Percentiles rank a stretch among this genome's conserved stretches.
Conservation (phyloP, 2,113 vertebrate genomes). For the Chroicocephalus ridibundus region DNA sequence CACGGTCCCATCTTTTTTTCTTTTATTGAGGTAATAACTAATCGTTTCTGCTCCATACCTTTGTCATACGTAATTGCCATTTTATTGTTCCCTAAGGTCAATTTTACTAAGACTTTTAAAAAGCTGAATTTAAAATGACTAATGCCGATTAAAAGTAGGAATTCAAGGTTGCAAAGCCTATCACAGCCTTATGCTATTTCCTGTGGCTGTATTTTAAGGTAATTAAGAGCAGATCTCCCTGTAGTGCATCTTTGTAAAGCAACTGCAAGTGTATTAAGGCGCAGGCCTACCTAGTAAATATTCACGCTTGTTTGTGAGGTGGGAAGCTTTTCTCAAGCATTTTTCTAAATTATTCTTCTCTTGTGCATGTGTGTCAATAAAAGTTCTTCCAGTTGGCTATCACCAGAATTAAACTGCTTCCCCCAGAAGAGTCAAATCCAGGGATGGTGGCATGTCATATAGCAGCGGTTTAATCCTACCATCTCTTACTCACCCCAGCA, state of each 20-base stretch:
- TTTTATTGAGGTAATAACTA: slow-evolving; percentile 74
- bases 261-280: slow-evolving; percentile 14
- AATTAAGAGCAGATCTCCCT: slow-evolving; percentile 60
- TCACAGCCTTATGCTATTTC: slow-evolving; percentile 56
- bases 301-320: background rate
- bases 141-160: slow-evolving; percentile 63
- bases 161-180: slow-evolving; percentile 49
- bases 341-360: background rate
- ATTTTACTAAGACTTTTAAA: slow-evolving; percentile 65
- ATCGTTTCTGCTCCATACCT: slow-evolving; percentile 60
- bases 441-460: background rate
- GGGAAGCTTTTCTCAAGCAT: background rate
- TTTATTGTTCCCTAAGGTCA: slow-evolving; percentile 75
- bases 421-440: background rate
- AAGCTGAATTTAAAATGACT: slow-evolving; percentile 73
- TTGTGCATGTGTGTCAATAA: background rate
- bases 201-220: slow-evolving; percentile 59
- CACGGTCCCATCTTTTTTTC: slow-evolving; percentile 59
- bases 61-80: slow-evolving; percentile 74
- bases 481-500: background rate
- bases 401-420: background rate
- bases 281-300: background rate
- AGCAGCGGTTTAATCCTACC: background rate
- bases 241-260: slow-evolving; percentile 22
- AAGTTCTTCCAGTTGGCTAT: background rate